phyloP scores from a whole-genome alignment of 1,140 invertebrate genomes.

The Eufriesea mexicana region DNA sequence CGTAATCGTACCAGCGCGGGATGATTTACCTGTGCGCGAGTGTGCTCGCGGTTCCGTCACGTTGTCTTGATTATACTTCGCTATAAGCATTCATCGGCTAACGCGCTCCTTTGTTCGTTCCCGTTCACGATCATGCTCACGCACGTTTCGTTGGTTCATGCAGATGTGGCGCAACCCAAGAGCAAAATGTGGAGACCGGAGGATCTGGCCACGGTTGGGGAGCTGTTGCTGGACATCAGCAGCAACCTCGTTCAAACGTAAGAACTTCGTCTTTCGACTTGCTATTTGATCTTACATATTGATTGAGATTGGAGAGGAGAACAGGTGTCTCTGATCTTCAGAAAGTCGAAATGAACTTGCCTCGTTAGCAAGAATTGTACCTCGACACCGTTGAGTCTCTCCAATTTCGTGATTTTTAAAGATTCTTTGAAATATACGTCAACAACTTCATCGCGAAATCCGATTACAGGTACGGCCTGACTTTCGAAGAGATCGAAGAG shows the following conservation, averaged over 20 bases:
- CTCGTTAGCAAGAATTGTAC: too few species aligned
- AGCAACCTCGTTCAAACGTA: constrained; percentile 93
- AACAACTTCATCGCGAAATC: not conserved
- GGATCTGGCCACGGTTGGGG: constrained; percentile 92
- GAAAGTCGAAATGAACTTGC: too few species aligned
- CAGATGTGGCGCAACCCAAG: constrained; percentile 89
- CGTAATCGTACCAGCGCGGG: not conserved
- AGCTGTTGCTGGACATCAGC: constrained; percentile 92
- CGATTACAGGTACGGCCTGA: constrained; percentile 89
- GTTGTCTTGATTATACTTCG: not conserved
- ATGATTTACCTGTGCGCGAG: not conserved
- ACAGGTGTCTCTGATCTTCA: too few species aligned
- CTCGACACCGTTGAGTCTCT: too few species aligned
- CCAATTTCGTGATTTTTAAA: too few species aligned
- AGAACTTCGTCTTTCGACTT: constrained; percentile 73
- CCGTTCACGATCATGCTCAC: not conserved
- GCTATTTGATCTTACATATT: too few species aligned
- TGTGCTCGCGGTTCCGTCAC: not conserved
- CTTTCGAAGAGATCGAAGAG: constrained; percentile 93
- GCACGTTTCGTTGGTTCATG: constrained; percentile 56
- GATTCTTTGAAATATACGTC: too few species aligned
- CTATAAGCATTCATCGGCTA: not conserved
- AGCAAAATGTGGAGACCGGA: constrained; percentile 87
- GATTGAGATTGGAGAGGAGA: too few species aligned
- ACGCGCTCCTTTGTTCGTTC: not conserved